A percentile compares a stretch with the other conserved stretches of the same genome.
Conservation (phyloP, 1,140 invertebrate genomes). For the Procambarus clarkii region DNA sequence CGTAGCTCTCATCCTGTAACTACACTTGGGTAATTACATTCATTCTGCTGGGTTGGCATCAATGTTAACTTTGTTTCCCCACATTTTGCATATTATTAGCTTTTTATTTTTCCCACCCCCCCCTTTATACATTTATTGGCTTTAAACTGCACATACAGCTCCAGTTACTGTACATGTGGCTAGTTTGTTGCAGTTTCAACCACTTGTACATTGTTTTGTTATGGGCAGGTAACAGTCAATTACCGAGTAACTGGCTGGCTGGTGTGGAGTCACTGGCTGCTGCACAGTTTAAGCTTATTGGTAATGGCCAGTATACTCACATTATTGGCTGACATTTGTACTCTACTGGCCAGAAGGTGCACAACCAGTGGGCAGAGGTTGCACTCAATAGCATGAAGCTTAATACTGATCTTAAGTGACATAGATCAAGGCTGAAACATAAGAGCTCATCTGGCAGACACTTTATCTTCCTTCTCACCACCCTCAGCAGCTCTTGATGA, state of each 20-base stretch:
- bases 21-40: too few relatives aligned
- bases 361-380: background rate
- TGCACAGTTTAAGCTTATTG: constrained; percentile 3
- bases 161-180: background rate
- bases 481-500: constrained; percentile 7
- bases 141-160: background rate
- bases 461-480: background rate
- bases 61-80: too few relatives aligned
- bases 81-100: background rate
- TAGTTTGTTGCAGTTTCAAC: background rate
- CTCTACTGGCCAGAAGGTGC: background rate
- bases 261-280: background rate
- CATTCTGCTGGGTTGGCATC: too few relatives aligned
- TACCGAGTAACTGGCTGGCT: background rate
- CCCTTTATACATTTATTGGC: background rate
- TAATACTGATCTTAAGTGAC: background rate
- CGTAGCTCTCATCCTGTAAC: too few relatives aligned
- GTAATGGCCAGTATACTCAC: background rate
- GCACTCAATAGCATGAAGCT: constrained; percentile 3
- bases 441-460: background rate
- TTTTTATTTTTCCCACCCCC: background rate
- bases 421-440: background rate
- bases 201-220: background rate
- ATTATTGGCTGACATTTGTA: background rate
- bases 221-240: background rate